phyloP scores from a whole-genome alignment of 2,113 vertebrate genomes.

The Lophura nycthemera region DNA sequence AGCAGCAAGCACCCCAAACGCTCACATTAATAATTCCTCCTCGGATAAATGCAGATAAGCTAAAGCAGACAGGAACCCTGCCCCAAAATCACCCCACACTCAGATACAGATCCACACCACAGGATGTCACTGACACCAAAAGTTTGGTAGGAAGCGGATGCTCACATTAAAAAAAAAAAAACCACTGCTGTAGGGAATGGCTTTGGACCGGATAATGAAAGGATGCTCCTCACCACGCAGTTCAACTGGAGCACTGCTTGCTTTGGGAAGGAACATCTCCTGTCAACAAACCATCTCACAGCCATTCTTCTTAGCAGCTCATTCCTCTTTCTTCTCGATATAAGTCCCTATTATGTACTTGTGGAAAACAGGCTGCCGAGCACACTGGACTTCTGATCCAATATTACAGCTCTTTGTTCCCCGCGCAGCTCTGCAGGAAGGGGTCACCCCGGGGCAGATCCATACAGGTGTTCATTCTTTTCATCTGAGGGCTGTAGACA shows the following conservation, averaged over 20 bases:
- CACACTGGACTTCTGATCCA: background rate
- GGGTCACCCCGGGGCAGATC: background rate
- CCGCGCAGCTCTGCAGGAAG: background rate
- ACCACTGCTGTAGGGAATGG: background rate
- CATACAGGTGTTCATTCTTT: background rate
- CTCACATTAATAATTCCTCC: background rate
- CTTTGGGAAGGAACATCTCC: background rate
- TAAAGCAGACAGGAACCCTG: background rate
- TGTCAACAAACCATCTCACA: background rate
- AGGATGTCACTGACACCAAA: background rate
- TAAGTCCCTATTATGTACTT: background rate
- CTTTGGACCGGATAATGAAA: background rate
- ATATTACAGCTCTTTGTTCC: background rate
- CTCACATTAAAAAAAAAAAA: background rate
- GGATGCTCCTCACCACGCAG: background rate
- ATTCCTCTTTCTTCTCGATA: background rate
- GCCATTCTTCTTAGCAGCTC: background rate
- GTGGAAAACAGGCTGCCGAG: background rate
- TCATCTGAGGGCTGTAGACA: background rate
- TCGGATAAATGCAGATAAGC: background rate
- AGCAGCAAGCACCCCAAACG: background rate
- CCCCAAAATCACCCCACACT: background rate
- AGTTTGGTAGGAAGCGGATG: background rate
- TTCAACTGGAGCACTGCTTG: background rate
- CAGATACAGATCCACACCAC: background rate